These are phyloP conservation scores for Calyptomena viridis DNA, from an alignment of 2,113 vertebrate genomes.

Conservation along the genomic window DNA sequence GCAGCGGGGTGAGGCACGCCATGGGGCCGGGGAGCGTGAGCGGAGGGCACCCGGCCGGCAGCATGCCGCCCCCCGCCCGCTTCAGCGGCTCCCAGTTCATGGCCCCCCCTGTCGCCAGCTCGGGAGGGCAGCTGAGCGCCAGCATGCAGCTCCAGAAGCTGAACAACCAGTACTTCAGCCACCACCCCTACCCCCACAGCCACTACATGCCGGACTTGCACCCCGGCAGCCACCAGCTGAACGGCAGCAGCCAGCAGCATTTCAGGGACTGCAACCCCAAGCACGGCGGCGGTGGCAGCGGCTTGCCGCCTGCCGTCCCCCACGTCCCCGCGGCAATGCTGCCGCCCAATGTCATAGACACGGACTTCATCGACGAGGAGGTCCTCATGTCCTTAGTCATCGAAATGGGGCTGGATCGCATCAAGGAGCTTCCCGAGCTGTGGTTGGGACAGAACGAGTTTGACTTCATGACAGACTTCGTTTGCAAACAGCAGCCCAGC, in stretches of 20 bases:
- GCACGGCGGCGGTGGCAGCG: slow-evolving; percentile 71
- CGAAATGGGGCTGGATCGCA: slow-evolving; percentile 91
- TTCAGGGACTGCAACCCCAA: slow-evolving; percentile 86
- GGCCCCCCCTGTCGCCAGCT: slow-evolving; percentile 74
- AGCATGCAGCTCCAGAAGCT: slow-evolving; percentile 92
- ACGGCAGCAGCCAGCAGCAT: slow-evolving; percentile 83
- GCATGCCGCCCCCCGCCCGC: slow-evolving; percentile 76
- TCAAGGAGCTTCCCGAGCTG: slow-evolving; percentile 89
- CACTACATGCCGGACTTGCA: slow-evolving; percentile 89
- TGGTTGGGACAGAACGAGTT: slow-evolving; percentile 92
- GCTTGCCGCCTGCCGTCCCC: slow-evolving; percentile 75
- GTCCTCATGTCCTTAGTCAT: slow-evolving; percentile 89
- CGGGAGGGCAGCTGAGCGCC: slow-evolving; percentile 83
- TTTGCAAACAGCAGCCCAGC: slow-evolving; percentile 90
- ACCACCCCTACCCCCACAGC: slow-evolving; percentile 82
- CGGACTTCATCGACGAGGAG: slow-evolving; percentile 91
- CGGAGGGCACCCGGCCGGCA: slow-evolving; percentile 77
- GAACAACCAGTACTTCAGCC: slow-evolving; percentile 89
- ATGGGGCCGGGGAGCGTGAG: slow-evolving; percentile 81
- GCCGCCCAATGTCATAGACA: slow-evolving; percentile 92
- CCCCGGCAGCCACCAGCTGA: slow-evolving; percentile 82
- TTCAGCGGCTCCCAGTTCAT: slow-evolving; percentile 83
- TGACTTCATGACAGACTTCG: slow-evolving; percentile 91
- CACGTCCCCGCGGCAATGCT: slow-evolving; percentile 85
- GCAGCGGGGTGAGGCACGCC: slow-evolving; percentile 79